Conservation (phyloP, 2,888 invertebrate genomes). For the Pollenia labialis region DNA sequence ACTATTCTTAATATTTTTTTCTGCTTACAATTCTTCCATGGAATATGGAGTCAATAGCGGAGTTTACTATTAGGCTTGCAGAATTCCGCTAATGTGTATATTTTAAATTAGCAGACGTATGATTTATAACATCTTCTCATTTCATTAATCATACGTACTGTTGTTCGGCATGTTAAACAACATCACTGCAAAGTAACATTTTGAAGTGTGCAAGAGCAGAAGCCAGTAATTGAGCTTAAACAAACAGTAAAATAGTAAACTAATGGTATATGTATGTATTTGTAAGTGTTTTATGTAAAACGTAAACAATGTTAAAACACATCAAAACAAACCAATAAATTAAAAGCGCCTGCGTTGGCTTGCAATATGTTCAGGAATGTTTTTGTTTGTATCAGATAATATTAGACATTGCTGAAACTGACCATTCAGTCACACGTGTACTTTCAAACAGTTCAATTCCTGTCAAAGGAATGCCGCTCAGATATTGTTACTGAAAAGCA, state of each 20-base stretch:
- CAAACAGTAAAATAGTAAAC: not conserved
- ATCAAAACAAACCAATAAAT: slow-evolving; percentile 25
- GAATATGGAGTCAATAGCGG: no score
- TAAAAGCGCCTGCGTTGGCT: slow-evolving; percentile 37
- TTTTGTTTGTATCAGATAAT: not conserved
- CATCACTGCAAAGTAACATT: not conserved
- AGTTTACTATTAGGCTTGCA: no score
- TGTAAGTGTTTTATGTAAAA: not conserved
- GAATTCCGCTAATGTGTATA: no score
- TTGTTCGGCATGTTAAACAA: not conserved
- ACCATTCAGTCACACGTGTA: slow-evolving; percentile 50
- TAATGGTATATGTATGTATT: not conserved
- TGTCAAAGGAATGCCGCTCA: not conserved
- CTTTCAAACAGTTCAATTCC: not conserved
- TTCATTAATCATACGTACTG: not conserved
- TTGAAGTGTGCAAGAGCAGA: not conserved
- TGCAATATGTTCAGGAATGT: slow-evolving; percentile 13
- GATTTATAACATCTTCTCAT: no score
- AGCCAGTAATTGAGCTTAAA: not conserved
- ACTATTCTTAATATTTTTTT: no score
- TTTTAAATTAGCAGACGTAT: no score
- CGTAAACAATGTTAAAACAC: slow-evolving; percentile 39
- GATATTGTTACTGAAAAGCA: not conserved
- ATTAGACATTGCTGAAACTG: slow-evolving; percentile 19
- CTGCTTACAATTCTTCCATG: no score